Percentiles rank a stretch among this genome's conserved stretches.
Evolutionary conservation across 1,140 invertebrate genomes (phyloP).

Genomic region (Harpegnathos saltator): DNA sequence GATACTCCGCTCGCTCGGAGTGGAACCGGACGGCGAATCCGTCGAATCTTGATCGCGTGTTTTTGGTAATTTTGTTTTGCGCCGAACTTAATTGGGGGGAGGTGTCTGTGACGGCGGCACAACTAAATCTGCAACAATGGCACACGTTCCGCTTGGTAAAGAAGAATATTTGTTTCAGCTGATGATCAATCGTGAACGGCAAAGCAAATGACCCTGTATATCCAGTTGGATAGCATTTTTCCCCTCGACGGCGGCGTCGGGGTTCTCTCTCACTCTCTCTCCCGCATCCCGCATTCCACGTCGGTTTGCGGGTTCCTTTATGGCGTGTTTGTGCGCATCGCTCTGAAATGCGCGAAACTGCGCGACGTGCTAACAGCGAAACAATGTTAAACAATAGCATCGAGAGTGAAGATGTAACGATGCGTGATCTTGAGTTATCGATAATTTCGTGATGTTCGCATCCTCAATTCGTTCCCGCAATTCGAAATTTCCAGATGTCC

Average conservation of each 20-base stretch:
- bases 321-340: not conserved
- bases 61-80: not conserved
- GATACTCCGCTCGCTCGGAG: too few relatives aligned
- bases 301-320: constrained; percentile 15
- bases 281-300: constrained; percentile 7
- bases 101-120: not conserved
- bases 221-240: constrained; percentile 7
- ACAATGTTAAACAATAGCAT: constrained; percentile 29
- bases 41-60: not conserved
- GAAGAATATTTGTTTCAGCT: not conserved
- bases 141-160: not conserved
- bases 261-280: constrained; percentile 3
- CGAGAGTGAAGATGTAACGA: not conserved
- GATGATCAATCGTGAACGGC: not conserved
- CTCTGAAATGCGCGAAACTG: constrained; percentile 9
- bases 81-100: too few relatives aligned
- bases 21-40: too few relatives aligned
- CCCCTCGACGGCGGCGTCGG: not conserved
- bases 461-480: not conserved
- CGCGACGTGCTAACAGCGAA: not conserved
- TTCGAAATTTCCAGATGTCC: not conserved
- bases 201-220: not conserved
- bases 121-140: not conserved
- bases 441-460: too few relatives aligned
- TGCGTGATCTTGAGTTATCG: not conserved